Evolutionary conservation across 2,888 invertebrate genomes (phyloP).

Genomic region (Halictus ligatus): DNA sequence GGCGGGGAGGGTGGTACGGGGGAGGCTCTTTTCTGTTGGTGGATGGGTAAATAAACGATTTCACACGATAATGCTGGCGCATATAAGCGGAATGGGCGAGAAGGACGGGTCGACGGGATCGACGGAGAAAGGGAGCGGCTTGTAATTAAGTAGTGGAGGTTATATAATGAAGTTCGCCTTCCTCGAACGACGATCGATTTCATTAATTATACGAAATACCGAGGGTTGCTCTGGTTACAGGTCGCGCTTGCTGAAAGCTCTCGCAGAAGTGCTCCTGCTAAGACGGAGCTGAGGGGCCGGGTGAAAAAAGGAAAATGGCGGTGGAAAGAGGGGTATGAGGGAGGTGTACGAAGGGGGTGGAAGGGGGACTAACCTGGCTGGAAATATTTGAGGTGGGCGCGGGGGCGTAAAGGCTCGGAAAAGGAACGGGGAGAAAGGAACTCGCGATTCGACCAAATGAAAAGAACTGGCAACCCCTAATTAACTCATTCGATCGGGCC

Average conservation of each 20-base stretch:
- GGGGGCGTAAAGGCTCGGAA: background rate
- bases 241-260: constrained; percentile 55
- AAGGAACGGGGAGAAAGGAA: constrained; percentile 25
- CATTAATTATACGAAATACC: constrained; percentile 64
- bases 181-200: constrained; percentile 61
- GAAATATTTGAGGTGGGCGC: constrained; percentile 1
- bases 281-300: constrained; percentile 15
- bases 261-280: constrained; percentile 35
- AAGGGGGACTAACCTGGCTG: background rate
- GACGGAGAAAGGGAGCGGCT: constrained; percentile 43
- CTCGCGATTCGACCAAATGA: constrained; percentile 56
- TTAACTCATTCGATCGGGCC: constrained; percentile 67
- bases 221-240: constrained; percentile 54
- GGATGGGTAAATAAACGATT: constrained; percentile 38
- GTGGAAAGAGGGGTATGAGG: background rate
- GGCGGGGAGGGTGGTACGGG: background rate
- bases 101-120: constrained; percentile 23
- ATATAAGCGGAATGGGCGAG: background rate
- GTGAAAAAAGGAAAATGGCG: constrained; percentile 10
- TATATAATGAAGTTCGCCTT: constrained; percentile 63
- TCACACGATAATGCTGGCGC: constrained; percentile 25
- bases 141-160: constrained; percentile 61
- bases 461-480: constrained; percentile 65
- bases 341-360: background rate
- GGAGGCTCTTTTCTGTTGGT: background rate